Percentiles rank a stretch among this genome's conserved stretches.
Evolutionary conservation across 2,797 vertebrate species (phyloP).

Genomic region (Momotus momota): DNA sequence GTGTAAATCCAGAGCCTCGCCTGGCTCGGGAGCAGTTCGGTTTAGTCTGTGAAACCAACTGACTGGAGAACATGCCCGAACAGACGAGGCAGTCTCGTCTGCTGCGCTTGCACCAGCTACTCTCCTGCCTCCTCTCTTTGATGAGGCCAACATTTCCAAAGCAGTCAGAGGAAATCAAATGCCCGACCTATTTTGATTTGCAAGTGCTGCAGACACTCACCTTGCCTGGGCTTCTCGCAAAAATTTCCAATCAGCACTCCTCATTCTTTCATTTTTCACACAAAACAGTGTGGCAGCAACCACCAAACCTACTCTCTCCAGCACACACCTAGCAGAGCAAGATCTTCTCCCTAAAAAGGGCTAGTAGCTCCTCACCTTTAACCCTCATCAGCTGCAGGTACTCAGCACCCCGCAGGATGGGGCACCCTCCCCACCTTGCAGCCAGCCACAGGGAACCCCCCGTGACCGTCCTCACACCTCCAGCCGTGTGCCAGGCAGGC

Average conservation of each 20-base stretch:
- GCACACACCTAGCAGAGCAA: neutral
- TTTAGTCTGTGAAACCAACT: neutral
- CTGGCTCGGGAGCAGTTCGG: rapidly evolving
- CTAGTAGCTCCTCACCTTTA: neutral
- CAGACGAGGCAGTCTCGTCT: neutral
- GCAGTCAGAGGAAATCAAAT: slow-evolving; percentile 4
- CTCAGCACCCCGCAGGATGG: neutral
- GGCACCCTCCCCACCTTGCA: neutral
- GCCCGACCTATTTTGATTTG: neutral
- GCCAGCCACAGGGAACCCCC: neutral
- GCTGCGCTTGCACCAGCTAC: neutral
- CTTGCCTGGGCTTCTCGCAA: neutral
- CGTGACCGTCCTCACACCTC: neutral
- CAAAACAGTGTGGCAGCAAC: neutral
- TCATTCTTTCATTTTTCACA: neutral
- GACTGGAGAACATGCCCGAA: rapidly evolving
- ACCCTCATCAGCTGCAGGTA: neutral
- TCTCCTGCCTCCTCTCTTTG: neutral
- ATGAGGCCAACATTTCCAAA: neutral
- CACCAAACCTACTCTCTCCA: neutral
- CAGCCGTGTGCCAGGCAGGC: neutral
- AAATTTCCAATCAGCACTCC: neutral
- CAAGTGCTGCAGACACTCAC: neutral
- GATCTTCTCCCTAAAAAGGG: neutral
- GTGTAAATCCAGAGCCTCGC: rapidly evolving